Conservation (phyloP, 2,113 vertebrate genomes). For the Fulica atra region DNA sequence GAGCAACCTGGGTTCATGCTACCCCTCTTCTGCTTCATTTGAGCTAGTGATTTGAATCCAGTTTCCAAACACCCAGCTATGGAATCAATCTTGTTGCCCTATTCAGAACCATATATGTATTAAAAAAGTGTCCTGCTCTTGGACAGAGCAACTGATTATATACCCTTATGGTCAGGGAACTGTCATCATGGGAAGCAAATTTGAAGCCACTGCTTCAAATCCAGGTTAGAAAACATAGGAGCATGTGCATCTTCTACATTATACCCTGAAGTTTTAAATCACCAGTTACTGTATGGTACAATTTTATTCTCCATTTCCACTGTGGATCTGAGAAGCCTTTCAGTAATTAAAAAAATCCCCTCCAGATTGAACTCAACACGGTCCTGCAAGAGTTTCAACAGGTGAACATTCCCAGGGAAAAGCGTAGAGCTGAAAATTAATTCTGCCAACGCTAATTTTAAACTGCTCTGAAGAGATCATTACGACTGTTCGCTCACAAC, state of each 20-base stretch:
- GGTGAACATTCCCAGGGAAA: neutral
- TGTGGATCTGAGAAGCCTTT: neutral
- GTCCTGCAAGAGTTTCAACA: neutral
- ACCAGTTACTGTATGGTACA: neutral
- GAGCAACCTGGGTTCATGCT: neutral
- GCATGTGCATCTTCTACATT: neutral
- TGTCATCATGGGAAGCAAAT: neutral
- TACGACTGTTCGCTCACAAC: neutral
- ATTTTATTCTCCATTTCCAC: neutral
- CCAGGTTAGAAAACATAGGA: neutral
- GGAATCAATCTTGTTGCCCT: neutral
- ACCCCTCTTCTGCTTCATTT: neutral
- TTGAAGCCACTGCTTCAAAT: neutral
- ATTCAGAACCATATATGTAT: neutral
- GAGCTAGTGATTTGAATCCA: neutral
- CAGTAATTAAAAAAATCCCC: neutral
- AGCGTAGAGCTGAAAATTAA: neutral
- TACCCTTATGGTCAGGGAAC: neutral
- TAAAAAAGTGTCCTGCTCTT: neutral
- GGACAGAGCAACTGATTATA: neutral
- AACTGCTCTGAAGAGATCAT: neutral
- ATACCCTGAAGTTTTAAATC: neutral
- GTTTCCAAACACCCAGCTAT: neutral
- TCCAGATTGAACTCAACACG: neutral
- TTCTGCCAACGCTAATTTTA: neutral